These are phyloP conservation scores for Micoletzkya japonica DNA, from an alignment of 2,888 invertebrate species.

Conservation along the genomic window DNA sequence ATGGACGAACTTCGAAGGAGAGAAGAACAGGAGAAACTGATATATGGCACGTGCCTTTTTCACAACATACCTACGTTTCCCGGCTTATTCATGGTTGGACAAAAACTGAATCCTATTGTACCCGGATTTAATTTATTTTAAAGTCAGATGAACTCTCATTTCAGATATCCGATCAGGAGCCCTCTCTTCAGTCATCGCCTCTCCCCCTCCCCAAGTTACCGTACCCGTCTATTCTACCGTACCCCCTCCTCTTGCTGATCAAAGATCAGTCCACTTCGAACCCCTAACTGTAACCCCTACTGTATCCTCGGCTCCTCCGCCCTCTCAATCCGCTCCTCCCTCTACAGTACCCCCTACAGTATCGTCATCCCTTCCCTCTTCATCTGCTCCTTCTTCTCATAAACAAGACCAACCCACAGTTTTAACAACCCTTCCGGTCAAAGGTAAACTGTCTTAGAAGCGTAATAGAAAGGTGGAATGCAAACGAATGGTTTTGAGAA, in stretches of 20 bases:
- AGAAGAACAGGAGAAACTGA: conserved; percentile 14
- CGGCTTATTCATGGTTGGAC: background rate
- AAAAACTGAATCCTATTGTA: background rate
- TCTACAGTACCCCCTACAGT: background rate
- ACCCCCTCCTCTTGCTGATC: background rate
- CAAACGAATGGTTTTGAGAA: conserved; percentile 1
- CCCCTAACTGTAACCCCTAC: background rate
- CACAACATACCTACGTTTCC: no score
- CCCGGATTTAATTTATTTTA: background rate
- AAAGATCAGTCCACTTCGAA: background rate
- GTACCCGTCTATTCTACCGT: background rate
- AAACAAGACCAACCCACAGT: no score
- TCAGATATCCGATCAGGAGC: background rate
- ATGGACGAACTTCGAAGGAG: conserved; percentile 16
- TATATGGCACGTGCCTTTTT: background rate
- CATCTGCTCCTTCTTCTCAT: background rate
- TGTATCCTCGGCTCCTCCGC: background rate
- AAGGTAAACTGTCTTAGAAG: no score
- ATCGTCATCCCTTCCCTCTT: background rate
- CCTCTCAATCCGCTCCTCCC: background rate
- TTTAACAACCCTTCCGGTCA: no score
- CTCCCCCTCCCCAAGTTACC: background rate
- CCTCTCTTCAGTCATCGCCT: background rate
- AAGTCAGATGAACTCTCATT: background rate
- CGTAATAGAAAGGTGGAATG: no score